A percentile compares a stretch with the other conserved stretches of the same genome.
Evolutionary conservation across 2,113 vertebrate species (phyloP).

Genomic region (Euleptes europaea): DNA sequence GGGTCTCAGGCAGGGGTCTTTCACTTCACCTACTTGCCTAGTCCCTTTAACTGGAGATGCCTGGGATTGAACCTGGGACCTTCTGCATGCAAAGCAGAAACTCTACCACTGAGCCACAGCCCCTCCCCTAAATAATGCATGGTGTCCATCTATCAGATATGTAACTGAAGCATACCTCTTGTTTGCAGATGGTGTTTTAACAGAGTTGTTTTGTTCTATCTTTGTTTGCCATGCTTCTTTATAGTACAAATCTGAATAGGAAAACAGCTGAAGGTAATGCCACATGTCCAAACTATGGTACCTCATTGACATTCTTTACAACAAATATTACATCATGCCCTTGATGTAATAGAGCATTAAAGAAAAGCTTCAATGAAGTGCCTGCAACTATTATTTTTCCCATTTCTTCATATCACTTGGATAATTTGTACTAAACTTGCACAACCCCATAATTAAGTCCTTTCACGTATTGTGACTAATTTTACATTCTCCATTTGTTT

Average conservation of each 20-base stretch:
- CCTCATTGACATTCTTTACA: slow-evolving; percentile 85
- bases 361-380: slow-evolving; percentile 69
- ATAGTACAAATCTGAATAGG: slow-evolving; percentile 99
- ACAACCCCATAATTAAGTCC: slow-evolving; percentile 81
- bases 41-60: too few species aligned
- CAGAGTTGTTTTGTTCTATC: slow-evolving; percentile 95
- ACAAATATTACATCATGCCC: slow-evolving; percentile 84
- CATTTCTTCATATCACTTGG: slow-evolving; percentile 76
- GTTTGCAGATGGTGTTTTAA: slow-evolving; percentile 82
- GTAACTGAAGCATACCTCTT: slow-evolving; percentile 68
- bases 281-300: slow-evolving; percentile 78
- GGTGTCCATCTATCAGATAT: slow-evolving; percentile 39
- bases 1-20: too few species aligned
- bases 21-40: too few species aligned
- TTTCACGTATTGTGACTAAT: slow-evolving; percentile 79
- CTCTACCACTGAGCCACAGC: too few species aligned
- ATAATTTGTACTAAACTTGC: slow-evolving; percentile 73
- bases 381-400: slow-evolving; percentile 68
- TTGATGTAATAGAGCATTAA: slow-evolving; percentile 81
- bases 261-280: slow-evolving; percentile 93
- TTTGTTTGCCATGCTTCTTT: slow-evolving; percentile 92
- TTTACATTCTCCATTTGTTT: slow-evolving; percentile 89
- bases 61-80: too few species aligned
- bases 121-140: too few species aligned
- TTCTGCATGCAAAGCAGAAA: too few species aligned